phyloP scores from a whole-genome alignment of 2,797 vertebrate genomes.

The Acipenser transmontanus region DNA sequence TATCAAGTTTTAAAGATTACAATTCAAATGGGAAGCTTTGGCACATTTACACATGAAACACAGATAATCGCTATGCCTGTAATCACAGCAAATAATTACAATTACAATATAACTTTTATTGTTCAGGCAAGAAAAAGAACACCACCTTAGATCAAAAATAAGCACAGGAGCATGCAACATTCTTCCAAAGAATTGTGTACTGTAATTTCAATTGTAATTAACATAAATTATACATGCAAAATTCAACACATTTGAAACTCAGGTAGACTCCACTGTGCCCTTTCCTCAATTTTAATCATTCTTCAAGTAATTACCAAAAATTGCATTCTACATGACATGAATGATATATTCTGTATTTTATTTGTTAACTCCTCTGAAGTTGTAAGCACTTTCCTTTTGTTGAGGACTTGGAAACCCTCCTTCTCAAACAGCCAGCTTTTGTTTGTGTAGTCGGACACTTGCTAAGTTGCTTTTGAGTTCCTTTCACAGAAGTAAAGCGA shows the following conservation, averaged over 20 bases:
- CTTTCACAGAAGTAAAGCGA: not conserved
- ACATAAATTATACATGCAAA: conserved; percentile 88
- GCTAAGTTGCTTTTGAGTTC: not conserved
- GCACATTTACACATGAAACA: conserved; percentile 74
- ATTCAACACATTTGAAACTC: conserved; percentile 79
- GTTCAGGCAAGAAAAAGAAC: conserved; percentile 60
- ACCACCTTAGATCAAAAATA: conserved; percentile 72
- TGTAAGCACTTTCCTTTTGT: not conserved
- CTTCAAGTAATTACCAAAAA: conserved; percentile 58
- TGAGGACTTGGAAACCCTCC: not conserved
- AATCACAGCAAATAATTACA: conserved; percentile 83
- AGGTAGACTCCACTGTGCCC: conserved; percentile 59
- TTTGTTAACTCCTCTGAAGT: conserved; percentile 40
- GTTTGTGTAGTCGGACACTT: not conserved
- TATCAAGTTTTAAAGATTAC: conserved; percentile 57
- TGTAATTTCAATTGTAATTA: conserved; percentile 87
- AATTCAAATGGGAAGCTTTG: conserved; percentile 62
- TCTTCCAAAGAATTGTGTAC: conserved; percentile 54
- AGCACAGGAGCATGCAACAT: conserved; percentile 66
- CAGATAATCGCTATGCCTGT: conserved; percentile 75
- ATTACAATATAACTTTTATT: conserved; percentile 75
- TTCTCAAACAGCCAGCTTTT: not conserved
- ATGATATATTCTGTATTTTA: conserved; percentile 31
- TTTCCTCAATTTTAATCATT: conserved; percentile 57
- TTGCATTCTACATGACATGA: conserved; percentile 39